Percentiles rank a stretch among this genome's conserved stretches.
These are phyloP conservation scores for Oxygymnocypris stewartii DNA, from an alignment of 2,113 vertebrate species.

Conservation along the genomic window DNA sequence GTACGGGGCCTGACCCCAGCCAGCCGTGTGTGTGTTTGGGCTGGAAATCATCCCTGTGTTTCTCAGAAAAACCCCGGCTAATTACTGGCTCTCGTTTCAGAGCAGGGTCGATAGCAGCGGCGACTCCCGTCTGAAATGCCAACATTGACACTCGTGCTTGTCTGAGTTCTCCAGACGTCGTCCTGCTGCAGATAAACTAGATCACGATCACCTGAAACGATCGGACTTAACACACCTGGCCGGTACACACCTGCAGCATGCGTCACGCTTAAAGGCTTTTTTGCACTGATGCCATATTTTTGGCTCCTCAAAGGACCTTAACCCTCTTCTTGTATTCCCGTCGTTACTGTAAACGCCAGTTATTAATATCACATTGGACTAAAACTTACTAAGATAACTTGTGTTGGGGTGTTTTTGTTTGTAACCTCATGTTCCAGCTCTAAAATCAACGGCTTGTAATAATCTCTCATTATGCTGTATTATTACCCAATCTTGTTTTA, in stretches of 20 bases:
- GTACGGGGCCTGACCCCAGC: conserved; percentile 22
- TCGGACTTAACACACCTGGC: not conserved
- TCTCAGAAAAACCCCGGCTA: conserved; percentile 45
- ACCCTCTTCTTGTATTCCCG: too few relatives aligned
- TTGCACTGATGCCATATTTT: not conserved
- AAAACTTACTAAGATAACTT: too few relatives aligned
- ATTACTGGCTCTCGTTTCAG: conserved; percentile 50
- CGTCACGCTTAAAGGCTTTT: too few relatives aligned
- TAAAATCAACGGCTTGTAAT: too few relatives aligned
- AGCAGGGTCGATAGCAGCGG: conserved; percentile 55
- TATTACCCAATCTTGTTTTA: too few relatives aligned
- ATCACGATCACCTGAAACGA: not conserved
- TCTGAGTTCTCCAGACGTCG: not conserved
- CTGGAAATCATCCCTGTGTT: conserved; percentile 11
- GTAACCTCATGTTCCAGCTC: too few relatives aligned
- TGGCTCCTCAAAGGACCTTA: not conserved
- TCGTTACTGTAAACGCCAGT: not conserved
- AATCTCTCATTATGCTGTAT: too few relatives aligned
- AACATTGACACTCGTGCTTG: conserved; percentile 40
- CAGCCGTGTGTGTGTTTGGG: not conserved
- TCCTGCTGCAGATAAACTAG: not conserved
- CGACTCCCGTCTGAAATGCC: conserved; percentile 51
- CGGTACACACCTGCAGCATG: not conserved
- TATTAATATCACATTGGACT: not conserved
- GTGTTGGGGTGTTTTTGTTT: too few relatives aligned